These are phyloP conservation scores for Pentalonia nigronervosa DNA, from an alignment of 1,140 invertebrate species.

Conservation along the genomic window DNA sequence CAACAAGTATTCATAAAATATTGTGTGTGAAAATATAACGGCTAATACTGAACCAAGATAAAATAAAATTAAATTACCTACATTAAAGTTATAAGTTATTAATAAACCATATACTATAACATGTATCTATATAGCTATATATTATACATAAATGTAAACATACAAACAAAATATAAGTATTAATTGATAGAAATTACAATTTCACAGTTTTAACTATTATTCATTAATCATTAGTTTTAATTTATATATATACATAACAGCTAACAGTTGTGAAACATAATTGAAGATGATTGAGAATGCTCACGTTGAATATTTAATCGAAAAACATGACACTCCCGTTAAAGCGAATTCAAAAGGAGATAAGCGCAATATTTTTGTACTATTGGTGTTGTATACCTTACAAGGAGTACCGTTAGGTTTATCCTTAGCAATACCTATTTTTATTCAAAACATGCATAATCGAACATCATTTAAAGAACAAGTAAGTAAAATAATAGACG, in stretches of 20 bases:
- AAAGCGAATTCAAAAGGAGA: conserved; percentile 67
- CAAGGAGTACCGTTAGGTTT: conserved; percentile 97
- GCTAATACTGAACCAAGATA: neutral
- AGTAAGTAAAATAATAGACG: conserved; percentile 63
- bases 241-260: neutral
- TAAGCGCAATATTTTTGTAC: conserved; percentile 78
- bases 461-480: conserved; percentile 70
- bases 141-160: neutral
- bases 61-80: neutral
- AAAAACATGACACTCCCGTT: neutral
- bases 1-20: neutral
- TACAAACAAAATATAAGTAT: neutral
- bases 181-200: neutral
- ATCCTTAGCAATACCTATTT: conserved; percentile 91
- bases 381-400: conserved; percentile 91
- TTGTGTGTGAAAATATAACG: neutral
- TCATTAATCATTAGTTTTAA: neutral
- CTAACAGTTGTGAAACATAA: neutral
- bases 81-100: neutral
- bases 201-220: neutral
- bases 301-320: conserved; percentile 21
- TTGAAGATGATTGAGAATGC: neutral
- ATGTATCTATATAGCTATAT: no score
- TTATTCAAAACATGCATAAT: conserved; percentile 84
- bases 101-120: neutral